Evolutionary conservation across 2,888 invertebrate genomes (phyloP), one percentile per base, ranked within the genome.

Genomic region (Taphrorychus bicolor): DNA sequence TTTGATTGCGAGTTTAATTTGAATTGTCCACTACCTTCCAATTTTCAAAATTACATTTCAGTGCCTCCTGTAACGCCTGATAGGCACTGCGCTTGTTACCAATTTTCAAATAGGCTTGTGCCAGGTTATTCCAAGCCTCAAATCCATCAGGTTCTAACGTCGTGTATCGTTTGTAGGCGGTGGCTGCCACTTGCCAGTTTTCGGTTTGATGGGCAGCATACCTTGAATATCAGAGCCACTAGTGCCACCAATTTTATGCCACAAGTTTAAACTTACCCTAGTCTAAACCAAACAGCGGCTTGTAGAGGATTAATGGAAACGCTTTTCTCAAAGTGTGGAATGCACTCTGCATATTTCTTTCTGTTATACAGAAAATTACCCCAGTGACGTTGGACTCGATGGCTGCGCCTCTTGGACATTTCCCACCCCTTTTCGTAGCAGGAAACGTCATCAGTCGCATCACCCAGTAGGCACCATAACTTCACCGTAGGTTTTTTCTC

Each of bases 61-160:
- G 82, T 0, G 98, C 93, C 82, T 98, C 97, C 76, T 92, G 88
- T 0, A 97, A 83, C 2, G 94, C 91, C 59, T 89, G 87, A 83
- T 94, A 92, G 0, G 97, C 98, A 63, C 93, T 87, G 65, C 87
- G 85, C 83, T 95, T 96, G 78, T 98, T 92, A 0, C 93, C 92
- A 59, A 93, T 84, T 77, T 93, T 91, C 5, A 97, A 90, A 75
- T 97, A 95, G 2, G 95, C 94, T 78, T 97, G 95, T 11, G 97
- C 95, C 66, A 99, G 84, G 82, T 99, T 99, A 82, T 97, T 98
- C 99, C 98, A 99, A 0, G 96, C 96, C 83, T 98, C 97, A 81
- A 95, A 98, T 60, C 93, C 92, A 82, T 91, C 84, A 0, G 91
- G 91, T 75, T 97, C 96, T n/a, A 98, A 84, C 72, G 88, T 88